A percentile compares a stretch with the other conserved stretches of the same genome.
Evolutionary conservation across 2,113 vertebrate species (phyloP).

Genomic region (Oryzias curvinotus): DNA sequence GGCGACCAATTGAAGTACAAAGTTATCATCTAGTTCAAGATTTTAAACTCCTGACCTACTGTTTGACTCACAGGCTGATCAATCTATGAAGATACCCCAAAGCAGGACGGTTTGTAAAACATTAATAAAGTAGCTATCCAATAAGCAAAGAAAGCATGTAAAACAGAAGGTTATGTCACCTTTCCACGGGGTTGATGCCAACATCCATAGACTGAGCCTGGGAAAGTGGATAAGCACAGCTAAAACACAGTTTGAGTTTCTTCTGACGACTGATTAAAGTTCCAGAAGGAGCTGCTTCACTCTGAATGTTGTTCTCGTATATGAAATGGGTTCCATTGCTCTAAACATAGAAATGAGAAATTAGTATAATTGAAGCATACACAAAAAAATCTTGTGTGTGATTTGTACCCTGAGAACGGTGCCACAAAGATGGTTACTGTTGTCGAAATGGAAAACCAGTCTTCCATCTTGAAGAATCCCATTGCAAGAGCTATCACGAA

Average conservation of each 20-base stretch:
- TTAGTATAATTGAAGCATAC: background rate
- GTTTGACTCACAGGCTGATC: background rate
- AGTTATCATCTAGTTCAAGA: too few relatives aligned
- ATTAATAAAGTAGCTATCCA: background rate
- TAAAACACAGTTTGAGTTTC: slow-evolving; percentile 36
- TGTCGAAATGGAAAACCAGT: background rate
- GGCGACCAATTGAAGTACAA: too few relatives aligned
- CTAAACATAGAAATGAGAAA: background rate
- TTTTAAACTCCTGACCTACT: too few relatives aligned
- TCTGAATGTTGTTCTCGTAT: background rate
- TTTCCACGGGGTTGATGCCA: slow-evolving; percentile 59
- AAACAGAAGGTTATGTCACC: slow-evolving; percentile 26
- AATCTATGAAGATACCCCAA: too few relatives aligned
- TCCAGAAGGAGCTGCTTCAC: slow-evolving; percentile 11
- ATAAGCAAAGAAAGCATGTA: background rate
- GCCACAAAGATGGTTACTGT: background rate
- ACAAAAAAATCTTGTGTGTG: background rate
- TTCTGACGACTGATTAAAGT: slow-evolving; percentile 36
- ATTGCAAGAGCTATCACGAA: background rate
- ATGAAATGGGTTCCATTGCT: background rate
- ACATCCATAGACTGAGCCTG: slow-evolving; percentile 41
- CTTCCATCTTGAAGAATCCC: background rate
- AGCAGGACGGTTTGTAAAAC: too few relatives aligned
- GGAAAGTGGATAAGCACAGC: slow-evolving; percentile 47
- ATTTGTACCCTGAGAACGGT: background rate